Conservation (phyloP, 2,797 vertebrate species). For the Mormyrus hasselquistii region DNA sequence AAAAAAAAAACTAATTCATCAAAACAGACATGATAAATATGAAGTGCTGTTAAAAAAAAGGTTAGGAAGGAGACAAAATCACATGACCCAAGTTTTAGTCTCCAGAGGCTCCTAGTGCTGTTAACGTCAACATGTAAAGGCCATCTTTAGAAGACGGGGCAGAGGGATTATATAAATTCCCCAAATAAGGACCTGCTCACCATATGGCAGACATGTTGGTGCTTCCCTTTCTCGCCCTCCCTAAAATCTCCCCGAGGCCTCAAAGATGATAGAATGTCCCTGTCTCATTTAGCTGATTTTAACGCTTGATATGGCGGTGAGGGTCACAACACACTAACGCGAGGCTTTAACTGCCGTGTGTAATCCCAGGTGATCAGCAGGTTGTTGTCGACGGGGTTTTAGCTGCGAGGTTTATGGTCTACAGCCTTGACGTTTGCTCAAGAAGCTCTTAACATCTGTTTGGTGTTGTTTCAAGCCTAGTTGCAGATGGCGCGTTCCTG, state of each 20-base stretch:
- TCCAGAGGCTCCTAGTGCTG: slow-evolving; percentile 28
- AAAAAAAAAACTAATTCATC: slow-evolving; percentile 50
- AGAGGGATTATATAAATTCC: slow-evolving; percentile 39
- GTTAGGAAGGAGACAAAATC: slow-evolving; percentile 41
- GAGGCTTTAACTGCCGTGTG: neutral
- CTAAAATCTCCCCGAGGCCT: slow-evolving; percentile 39
- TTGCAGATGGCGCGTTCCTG: neutral
- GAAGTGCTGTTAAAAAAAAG: slow-evolving; percentile 22
- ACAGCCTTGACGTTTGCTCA: slow-evolving; percentile 5
- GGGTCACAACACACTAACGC: neutral
- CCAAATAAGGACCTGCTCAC: slow-evolving; percentile 49
- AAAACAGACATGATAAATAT: slow-evolving; percentile 51
- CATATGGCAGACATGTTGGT: slow-evolving; percentile 45
- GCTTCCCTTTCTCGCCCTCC: slow-evolving; percentile 40
- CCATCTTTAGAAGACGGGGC: slow-evolving; percentile 19
- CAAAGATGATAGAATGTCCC: slow-evolving; percentile 45
- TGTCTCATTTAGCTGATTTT: slow-evolving; percentile 65
- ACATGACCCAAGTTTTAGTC: slow-evolving; percentile 44
- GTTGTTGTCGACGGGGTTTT: slow-evolving; percentile 8
- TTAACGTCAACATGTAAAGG: slow-evolving; percentile 33
- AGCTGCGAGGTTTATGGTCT: slow-evolving; percentile 1
- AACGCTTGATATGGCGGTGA: slow-evolving; percentile 50
- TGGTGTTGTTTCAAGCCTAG: neutral
- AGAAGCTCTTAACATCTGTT: neutral
- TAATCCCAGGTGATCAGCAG: neutral